Conservation (phyloP, 2,113 vertebrate genomes). For the Ammodytes dubius region DNA sequence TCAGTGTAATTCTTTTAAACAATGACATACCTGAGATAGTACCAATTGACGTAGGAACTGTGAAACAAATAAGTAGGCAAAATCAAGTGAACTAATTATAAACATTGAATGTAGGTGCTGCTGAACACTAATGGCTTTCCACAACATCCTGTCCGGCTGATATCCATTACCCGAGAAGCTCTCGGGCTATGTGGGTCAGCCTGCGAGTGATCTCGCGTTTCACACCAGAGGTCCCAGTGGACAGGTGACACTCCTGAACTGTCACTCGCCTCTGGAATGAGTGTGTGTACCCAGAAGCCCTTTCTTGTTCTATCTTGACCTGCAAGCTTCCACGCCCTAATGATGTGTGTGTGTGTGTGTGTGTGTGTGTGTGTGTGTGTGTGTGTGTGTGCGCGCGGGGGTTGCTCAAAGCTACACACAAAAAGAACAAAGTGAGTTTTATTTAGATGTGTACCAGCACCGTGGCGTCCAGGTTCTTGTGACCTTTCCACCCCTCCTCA, state of each 20-base stretch:
- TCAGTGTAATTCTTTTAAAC: not conserved
- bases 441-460: conserved; percentile 57
- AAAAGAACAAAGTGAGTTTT: conserved; percentile 46
- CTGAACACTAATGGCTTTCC: conserved; percentile 14
- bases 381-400: not conserved
- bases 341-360: conserved; percentile 7
- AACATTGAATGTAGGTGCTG: conserved; percentile 27
- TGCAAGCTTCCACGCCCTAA: conserved; percentile 27
- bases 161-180: conserved; percentile 33
- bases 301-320: conserved; percentile 72
- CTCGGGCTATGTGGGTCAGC: conserved; percentile 39
- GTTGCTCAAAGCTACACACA: not conserved
- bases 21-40: conserved; percentile 27
- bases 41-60: conserved; percentile 1
- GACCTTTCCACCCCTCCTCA: conserved; percentile 41
- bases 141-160: conserved; percentile 53
- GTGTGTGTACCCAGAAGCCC: conserved; percentile 52
- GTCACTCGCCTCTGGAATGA: conserved; percentile 65
- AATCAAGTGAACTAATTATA: conserved; percentile 49
- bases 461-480: conserved; percentile 18
- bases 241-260: conserved; percentile 71
- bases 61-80: conserved; percentile 8
- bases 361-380: not conserved
- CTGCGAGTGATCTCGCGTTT: conserved; percentile 49
- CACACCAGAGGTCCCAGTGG: conserved; percentile 44